Percentiles rank a stretch among this genome's conserved stretches.
phyloP scores from a whole-genome alignment of 2,797 vertebrate genomes.

The Chromis chromis region DNA sequence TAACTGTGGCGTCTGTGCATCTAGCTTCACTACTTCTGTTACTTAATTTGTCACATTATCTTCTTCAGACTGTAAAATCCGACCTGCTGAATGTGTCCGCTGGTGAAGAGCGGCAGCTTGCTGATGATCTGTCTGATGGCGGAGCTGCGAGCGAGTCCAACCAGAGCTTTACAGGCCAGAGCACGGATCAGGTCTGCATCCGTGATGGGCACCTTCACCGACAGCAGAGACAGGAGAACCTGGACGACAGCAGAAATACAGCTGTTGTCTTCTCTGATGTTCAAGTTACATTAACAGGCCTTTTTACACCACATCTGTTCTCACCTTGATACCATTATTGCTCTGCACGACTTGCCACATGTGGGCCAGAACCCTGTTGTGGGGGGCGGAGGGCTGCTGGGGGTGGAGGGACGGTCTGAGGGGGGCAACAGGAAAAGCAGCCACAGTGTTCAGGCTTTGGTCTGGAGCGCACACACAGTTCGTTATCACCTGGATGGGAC shows the following conservation, averaged over 20 bases:
- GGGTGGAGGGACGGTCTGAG: conserved; percentile 77
- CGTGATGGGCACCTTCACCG: conserved; percentile 95
- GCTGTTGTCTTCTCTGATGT: too few relatives aligned
- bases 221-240: conserved; percentile 92
- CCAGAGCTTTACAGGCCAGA: conserved; percentile 92
- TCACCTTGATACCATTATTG: conserved; percentile 96
- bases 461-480: conserved; percentile 97
- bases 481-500: conserved; percentile 87
- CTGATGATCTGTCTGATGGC: conserved; percentile 95
- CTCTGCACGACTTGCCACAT: conserved; percentile 99
- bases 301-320: not conserved
- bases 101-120: conserved; percentile 96
- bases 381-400: conserved; percentile 86
- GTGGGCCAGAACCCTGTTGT: conserved; percentile 90
- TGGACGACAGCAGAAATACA: conserved; percentile 14
- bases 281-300: too few relatives aligned
- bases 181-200: conserved; percentile 95
- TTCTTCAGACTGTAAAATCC: not conserved
- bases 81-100: conserved; percentile 93
- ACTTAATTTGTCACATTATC: too few relatives aligned
- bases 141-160: conserved; percentile 91
- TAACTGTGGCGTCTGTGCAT: too few relatives aligned
- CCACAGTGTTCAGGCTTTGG: conserved; percentile 89
- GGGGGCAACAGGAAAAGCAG: conserved; percentile 88
- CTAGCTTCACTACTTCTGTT: too few relatives aligned